Conservation (phyloP, 2,113 vertebrate species). For the Otocyon megalotis region DNA sequence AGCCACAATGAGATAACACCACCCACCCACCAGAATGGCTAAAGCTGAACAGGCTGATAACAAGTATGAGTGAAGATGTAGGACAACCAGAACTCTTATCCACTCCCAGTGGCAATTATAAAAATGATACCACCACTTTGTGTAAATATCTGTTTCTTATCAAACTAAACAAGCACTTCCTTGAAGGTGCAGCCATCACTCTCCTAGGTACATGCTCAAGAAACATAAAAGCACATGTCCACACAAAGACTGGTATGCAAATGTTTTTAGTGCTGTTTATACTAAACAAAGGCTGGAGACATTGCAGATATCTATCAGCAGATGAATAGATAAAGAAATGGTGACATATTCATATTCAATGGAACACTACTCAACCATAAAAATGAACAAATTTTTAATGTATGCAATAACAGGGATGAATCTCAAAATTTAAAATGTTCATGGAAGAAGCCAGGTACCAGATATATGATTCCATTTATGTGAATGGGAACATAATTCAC, state of each 20-base stretch:
- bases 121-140: not conserved
- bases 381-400: not conserved
- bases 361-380: not conserved
- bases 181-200: not conserved
- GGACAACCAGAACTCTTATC: not conserved
- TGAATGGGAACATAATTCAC: too few species aligned
- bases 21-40: not conserved
- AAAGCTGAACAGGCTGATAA: not conserved
- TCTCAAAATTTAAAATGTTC: not conserved
- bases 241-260: not conserved
- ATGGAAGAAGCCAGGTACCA: not conserved
- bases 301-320: not conserved
- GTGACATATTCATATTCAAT: rapidly evolving
- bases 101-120: not conserved
- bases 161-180: not conserved
- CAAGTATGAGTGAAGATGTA: not conserved
- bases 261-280: not conserved
- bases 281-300: not conserved
- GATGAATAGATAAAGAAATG: not conserved
- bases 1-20: not conserved
- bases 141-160: not conserved
- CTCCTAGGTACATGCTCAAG: not conserved
- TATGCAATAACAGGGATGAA: not conserved
- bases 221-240: not conserved
- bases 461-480: not conserved